These are phyloP conservation scores for Phycodurus eques DNA, from an alignment of 2,113 vertebrate species.

Conservation along the genomic window DNA sequence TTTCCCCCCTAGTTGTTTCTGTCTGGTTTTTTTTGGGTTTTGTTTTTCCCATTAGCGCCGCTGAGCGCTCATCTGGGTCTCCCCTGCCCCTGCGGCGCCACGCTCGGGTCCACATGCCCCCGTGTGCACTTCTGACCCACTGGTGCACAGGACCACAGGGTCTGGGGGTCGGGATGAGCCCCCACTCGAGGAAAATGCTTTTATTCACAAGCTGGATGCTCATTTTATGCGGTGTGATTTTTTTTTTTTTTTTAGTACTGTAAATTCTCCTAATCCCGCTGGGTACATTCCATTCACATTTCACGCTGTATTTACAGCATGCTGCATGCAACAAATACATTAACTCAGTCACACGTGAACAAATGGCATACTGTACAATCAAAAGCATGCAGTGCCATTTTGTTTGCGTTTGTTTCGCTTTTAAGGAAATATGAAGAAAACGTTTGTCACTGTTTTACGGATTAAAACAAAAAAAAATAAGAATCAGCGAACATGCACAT, in stretches of 20 bases:
- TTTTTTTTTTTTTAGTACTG: background rate
- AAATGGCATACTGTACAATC: background rate
- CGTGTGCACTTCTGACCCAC: slow-evolving; percentile 23
- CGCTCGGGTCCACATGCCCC: slow-evolving; percentile 19
- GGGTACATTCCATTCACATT: slow-evolving; percentile 3
- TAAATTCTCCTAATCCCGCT: background rate
- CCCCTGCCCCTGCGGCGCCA: slow-evolving; percentile 19
- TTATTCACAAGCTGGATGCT: background rate
- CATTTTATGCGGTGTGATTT: background rate
- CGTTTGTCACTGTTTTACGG: background rate
- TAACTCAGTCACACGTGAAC: background rate
- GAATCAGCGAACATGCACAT: background rate
- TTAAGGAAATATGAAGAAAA: background rate
- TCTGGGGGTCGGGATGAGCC: background rate
- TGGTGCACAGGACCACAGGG: slow-evolving; percentile 4
- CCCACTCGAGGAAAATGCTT: background rate
- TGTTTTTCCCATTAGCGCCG: slow-evolving; percentile 27
- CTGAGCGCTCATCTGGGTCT: slow-evolving; percentile 46
- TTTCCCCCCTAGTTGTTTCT: slow-evolving; percentile 10
- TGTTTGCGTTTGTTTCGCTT: background rate
- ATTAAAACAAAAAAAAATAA: background rate
- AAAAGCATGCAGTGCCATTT: background rate
- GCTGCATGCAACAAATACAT: background rate
- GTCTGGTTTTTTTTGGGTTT: slow-evolving; percentile 12
- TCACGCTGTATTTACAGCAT: slow-evolving; percentile 6